Base-by-base conservation (phyloP, 2,113 vertebrate genomes). In the Mus musculus region DNA sequence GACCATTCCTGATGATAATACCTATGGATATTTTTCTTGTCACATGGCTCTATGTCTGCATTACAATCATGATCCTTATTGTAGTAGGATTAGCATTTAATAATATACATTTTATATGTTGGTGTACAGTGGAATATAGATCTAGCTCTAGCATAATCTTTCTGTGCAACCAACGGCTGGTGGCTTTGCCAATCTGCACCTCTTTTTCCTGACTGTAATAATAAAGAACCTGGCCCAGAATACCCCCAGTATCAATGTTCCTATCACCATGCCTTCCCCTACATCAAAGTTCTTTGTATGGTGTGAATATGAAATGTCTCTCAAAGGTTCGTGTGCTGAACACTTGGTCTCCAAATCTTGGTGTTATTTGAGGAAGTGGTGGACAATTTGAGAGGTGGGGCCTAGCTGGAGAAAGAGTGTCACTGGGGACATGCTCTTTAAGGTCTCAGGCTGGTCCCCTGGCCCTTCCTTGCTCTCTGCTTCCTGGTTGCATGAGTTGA, bases 71-170 rank as follows among this genome's bases (percentile, higher is more conserved):
- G 72, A 67, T 36, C 80, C 86, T 92, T n/a, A 46, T 24, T 76
- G 86, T 91, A 24, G 52, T 16, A 71, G 4, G 54, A 76, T 9
- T 93, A 42, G 28, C 86, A 86, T 59, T 81, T 81, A 84, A 9
- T 65, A 54, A 30, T 49, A 73, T 8, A 42, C 13, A 73, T 24
- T 52, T 63, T 56, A 69, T 65, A 16, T 69, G 16, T 36, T 42
- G 2, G 33, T 61, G 36, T 85, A 36, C 85, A 90, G 30, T 59
- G 19, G 39, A 80, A 11, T 61, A 12, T 26, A 80, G 3, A 63
- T 49, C 19, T 5, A 76, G 4, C n/a, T 96, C 61, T 84, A 59
- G n/a, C 46, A 82, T 89, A 91, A 90, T 56, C 56, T 90, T 88
- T 49, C 63, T 92, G 22, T 67, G 46, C 11, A 26, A 76, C 52